Base-by-base conservation (phyloP, 2,888 invertebrate species). In the Eretmocerus hayati region DNA sequence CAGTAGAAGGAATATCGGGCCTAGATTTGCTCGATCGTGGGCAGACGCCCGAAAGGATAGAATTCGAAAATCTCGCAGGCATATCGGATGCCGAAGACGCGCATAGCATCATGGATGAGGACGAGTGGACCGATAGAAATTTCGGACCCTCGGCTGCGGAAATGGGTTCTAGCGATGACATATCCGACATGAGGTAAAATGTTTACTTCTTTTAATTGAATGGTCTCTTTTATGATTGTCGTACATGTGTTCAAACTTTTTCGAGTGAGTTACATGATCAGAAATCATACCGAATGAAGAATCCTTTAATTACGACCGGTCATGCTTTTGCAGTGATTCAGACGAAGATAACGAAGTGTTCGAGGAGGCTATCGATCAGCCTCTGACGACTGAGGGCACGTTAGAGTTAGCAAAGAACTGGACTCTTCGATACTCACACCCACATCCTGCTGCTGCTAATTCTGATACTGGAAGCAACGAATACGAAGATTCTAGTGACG, bases 121-220 rank as follows among this genome's bases (percentile, higher is more conserved):
- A 94, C 65, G 93, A 94, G 69, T 93, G 94, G 89, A 93, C 92
- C 0, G 91, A 92, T 60, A 80, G 90, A 58, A 95, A 95, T 75
- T 91, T 91, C 70, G 83, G 90, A 35, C 87, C 88, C 2, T 82
- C 85, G 37, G 81, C 85, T 21, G 83, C 83, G 23, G 84, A 84
- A 68, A 73, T 78, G 62, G 77, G 75, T 30, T 85, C 87, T 15
- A 76, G 74, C 4, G 87, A 87, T 62, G 80, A 81, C 56, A 77
- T 79, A 51, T 79, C 78, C 5, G 75, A 76, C 60, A 65, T 75
- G 64, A 77, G 76, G 77, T 76, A 52, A n/a, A 30, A 46, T 39
- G 46, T 31, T 40, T 37, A 40, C 41, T 18, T 30, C 31, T 42
- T 31, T 26, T 44, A n/a, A n/a, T n/a, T n/a, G n/a, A n/a, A n/a